Evolutionary conservation across 2,113 vertebrate genomes (phyloP), one percentile per base, ranked within the genome.

Genomic region (Rhinolophus sinicus): DNA sequence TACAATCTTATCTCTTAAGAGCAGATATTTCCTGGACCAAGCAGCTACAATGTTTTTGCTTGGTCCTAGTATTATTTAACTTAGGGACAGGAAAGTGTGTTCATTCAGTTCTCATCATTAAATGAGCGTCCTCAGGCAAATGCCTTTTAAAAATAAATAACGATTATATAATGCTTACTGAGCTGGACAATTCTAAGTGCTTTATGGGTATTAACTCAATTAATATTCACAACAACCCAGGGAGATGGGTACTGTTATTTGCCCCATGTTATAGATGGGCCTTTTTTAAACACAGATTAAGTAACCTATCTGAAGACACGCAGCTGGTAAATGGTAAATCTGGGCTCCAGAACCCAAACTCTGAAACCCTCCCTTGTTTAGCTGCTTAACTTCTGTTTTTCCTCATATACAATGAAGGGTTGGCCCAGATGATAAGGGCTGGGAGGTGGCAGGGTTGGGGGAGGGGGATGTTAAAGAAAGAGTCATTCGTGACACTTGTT

Each of bases 11-110:
- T 88, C 60, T 83, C 83, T 93, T 38, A 83, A 65, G 40, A 76
- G n/a, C 76, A 92, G 94, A 8, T 83, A 83, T 69, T 93, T 95
- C 90, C 84, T 44, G 84, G 60, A 70, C 40, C 69, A 62, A 95
- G 84, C 60, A 77, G 52, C 50, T 38, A 50, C 38, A 44, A 44
- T 60, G 88, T 60, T 93, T 88, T 76, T 76, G 73, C 47, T 38
- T 75, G 56, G 35, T 92, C 35, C 35, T 73, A 35, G 30, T 65
- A 69, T 76, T 88, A 84, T 75, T 88, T 88, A 83, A 76, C 77
- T 76, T 3, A 73, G 30, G 90, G 69, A 76, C 69, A 60, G 69
- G 76, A 83, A 95, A 83, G 33, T 82, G 30, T 47, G 33, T 92
- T 92, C 69, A 67, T 58, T 95, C 60, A 69, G 38, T 82, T 88